Base-by-base conservation (phyloP, 2,113 vertebrate genomes). In the Eonycteris spelaea region DNA sequence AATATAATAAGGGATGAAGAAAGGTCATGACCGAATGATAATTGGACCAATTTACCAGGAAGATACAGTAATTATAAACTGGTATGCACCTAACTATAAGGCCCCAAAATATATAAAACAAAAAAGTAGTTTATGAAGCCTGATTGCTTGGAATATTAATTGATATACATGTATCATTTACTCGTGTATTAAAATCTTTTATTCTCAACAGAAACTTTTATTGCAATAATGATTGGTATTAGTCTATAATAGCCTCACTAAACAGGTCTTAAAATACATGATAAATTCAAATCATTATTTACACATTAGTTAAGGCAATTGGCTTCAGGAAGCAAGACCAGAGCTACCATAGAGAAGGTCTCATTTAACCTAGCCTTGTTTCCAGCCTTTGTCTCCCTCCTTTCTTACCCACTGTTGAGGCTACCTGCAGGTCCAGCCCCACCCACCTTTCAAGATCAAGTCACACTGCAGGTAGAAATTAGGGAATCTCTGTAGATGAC, bases 261-360 rank as follows among this genome's bases (percentile, higher is more conserved):
- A 91, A 85, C 10, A 70, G n/a, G 4, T 79, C 71, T 83, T 91
- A 63, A 91, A 88, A 96, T 45, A 87, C 8, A 45, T 61, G 87
- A 22, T 83, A 73, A 68, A 2, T 57, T 95, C 59, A 63, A 79
- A 63, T 80, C 61, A 7, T 35, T 83, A 48, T 18, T 71, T 38
- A 82, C 1, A 40, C 4, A 1, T 68, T 30, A 48, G 11, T 74
- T 75, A 35, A 74, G 75, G 85, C 3, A 33, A 68, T 40, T 43
- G 55, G 30, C 43, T 14, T 57, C 22, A 57, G 63, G 59, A 89
- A 90, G 45, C 61, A 70, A 63, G 65, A 35, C 45, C 77, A 77
- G 14, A 88, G 40, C 16, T 4, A 18, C 2, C 15, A 22, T 6
- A 82, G 13, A 33, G 7, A 35, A 59, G 63, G 14, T 90, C 38